These are phyloP conservation scores for Cyprinella venusta DNA, from an alignment of 2,797 vertebrate genomes.

Conservation along the genomic window DNA sequence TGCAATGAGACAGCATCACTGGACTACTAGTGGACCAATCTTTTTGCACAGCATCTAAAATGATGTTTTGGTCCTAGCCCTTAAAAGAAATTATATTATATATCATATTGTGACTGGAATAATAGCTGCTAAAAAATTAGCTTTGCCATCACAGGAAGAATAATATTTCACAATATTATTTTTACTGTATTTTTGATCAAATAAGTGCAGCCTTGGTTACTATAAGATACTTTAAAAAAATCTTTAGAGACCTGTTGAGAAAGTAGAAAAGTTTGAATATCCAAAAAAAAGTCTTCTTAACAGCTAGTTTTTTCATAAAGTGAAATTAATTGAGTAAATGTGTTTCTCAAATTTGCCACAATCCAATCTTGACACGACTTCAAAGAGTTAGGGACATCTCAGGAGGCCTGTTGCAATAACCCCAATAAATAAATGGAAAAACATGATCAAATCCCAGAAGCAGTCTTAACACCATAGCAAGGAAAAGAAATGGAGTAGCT, in stretches of 20 bases:
- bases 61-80: background rate
- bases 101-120: no score
- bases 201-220: background rate
- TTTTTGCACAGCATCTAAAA: no score
- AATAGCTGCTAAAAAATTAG: background rate
- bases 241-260: background rate
- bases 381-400: background rate
- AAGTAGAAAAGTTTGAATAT: background rate
- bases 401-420: background rate
- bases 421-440: conserved; percentile 35
- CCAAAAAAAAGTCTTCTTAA: background rate
- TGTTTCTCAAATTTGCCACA: background rate
- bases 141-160: background rate
- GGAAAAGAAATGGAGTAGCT: background rate
- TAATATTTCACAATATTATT: background rate
- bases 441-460: background rate
- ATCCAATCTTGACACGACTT: background rate
- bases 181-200: background rate
- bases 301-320: background rate
- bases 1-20: no score
- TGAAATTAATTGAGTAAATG: background rate
- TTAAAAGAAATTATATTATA: background rate
- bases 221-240: background rate
- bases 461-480: background rate
- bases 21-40: no score